A percentile compares a stretch with the other conserved stretches of the same genome.
Evolutionary conservation across 2,797 vertebrate species (phyloP).

Genomic region (Labroides dimidiatus): DNA sequence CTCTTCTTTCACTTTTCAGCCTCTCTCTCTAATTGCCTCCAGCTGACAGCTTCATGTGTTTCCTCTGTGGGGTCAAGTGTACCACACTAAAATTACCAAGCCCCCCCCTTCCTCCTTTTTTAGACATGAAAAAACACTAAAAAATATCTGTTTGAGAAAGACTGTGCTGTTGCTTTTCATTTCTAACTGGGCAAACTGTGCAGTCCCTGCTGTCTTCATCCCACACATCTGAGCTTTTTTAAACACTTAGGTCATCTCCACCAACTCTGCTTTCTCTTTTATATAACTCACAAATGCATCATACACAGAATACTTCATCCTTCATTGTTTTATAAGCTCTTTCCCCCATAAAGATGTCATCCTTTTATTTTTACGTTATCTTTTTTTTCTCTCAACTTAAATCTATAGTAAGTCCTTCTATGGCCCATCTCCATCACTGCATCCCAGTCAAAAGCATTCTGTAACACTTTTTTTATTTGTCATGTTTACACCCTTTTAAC

Average conservation of each 20-base stretch:
- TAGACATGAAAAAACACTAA: neutral
- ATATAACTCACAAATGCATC: conserved; percentile 36
- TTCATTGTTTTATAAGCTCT: conserved; percentile 16
- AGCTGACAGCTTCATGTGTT: conserved; percentile 35
- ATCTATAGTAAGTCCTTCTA: neutral
- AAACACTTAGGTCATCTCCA: conserved; percentile 31
- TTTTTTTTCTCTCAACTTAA: neutral
- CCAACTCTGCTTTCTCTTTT: conserved; percentile 39
- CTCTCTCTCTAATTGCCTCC: conserved; percentile 33
- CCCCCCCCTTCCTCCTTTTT: neutral
- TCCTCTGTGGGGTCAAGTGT: conserved; percentile 21
- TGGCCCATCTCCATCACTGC: neutral
- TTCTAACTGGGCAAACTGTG: conserved; percentile 13
- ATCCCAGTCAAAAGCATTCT: neutral
- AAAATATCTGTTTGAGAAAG: neutral
- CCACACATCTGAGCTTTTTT: conserved; percentile 33
- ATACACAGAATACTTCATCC: neutral
- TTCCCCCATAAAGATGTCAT: neutral
- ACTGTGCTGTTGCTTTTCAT: conserved; percentile 1
- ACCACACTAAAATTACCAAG: conserved; percentile 13
- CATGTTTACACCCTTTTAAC: too few species aligned
- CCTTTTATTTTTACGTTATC: neutral
- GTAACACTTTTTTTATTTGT: neutral
- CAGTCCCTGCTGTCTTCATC: conserved; percentile 17
- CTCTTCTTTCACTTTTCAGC: conserved; percentile 40